A percentile compares a stretch with the other conserved stretches of the same genome.
Evolutionary conservation across 1,140 invertebrate genomes (phyloP).

Genomic region (Ceratosolen solmsi): DNA sequence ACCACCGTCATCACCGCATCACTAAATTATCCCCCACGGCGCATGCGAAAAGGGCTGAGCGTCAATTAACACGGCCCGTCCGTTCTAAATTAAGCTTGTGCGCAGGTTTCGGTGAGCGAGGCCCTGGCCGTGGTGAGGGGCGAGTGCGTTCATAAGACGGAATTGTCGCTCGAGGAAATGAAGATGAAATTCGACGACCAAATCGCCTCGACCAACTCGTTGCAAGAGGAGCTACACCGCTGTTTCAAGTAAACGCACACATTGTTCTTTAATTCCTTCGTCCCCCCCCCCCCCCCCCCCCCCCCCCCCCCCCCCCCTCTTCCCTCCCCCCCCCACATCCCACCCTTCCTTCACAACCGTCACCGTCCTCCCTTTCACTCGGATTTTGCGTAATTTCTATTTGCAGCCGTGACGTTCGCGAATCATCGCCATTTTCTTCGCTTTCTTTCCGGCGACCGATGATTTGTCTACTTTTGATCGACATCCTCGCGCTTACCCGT

Average conservation of each 20-base stretch:
- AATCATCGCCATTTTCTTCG: no score
- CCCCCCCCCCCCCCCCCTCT: no score
- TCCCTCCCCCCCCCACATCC: background rate
- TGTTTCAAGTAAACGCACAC: conserved; percentile 45
- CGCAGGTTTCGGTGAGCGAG: conserved; percentile 60
- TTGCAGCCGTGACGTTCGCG: no score
- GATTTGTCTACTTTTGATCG: no score
- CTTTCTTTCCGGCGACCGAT: no score
- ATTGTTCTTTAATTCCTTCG: background rate
- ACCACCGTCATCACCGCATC: no score
- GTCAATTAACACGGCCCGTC: no score
- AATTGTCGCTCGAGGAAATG: conserved; percentile 59
- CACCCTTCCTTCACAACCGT: no score
- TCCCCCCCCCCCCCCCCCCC: no score
- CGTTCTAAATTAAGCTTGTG: conserved; percentile 30
- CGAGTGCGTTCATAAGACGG: conserved; percentile 55
- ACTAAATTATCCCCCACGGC: no score
- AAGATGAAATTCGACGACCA: conserved; percentile 61
- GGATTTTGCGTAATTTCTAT: background rate
- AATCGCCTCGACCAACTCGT: conserved; percentile 57
- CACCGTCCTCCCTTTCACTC: no score
- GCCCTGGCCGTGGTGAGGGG: conserved; percentile 54
- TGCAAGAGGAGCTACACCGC: conserved; percentile 62
- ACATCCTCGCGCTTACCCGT: no score
- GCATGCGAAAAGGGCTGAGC: background rate